Percentiles rank a stretch among this genome's conserved stretches.
Evolutionary conservation across 2,797 vertebrate genomes (phyloP).

Genomic region (Ctenopoma kingsleyae): DNA sequence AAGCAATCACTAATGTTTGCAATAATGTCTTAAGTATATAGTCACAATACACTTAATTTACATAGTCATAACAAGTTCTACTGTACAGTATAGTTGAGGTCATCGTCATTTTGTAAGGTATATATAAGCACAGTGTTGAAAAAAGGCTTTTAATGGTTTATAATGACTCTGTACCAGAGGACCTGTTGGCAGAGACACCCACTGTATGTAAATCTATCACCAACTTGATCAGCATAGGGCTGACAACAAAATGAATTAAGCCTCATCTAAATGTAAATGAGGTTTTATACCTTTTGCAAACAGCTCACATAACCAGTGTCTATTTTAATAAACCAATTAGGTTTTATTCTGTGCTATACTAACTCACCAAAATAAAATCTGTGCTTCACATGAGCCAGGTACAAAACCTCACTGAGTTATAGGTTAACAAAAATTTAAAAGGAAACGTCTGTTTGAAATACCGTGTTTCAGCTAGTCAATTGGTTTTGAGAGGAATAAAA

Average conservation of each 20-base stretch:
- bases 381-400: constrained; percentile 38
- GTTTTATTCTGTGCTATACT: constrained; percentile 75
- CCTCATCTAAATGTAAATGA: constrained; percentile 88
- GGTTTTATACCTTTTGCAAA: constrained; percentile 84
- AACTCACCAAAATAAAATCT: constrained; percentile 72
- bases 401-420: constrained; percentile 51
- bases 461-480: constrained; percentile 51
- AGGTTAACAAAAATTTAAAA: constrained; percentile 63
- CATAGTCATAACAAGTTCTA: constrained; percentile 24
- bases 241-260: constrained; percentile 83
- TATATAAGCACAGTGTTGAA: constrained; percentile 40
- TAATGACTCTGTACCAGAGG: constrained; percentile 40
- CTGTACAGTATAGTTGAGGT: constrained; percentile 52
- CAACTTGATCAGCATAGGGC: constrained; percentile 78
- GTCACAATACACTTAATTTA: constrained; percentile 49
- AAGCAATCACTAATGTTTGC: constrained; percentile 54
- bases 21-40: constrained; percentile 68
- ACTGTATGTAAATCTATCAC: constrained; percentile 77
- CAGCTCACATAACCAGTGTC: constrained; percentile 81
- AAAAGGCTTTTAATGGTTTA: constrained; percentile 40
- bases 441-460: constrained; percentile 64
- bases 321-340: constrained; percentile 84
- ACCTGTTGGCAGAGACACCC: constrained; percentile 74
- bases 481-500: constrained; percentile 46
- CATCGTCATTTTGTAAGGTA: constrained; percentile 51